Conservation (phyloP, 1,140 invertebrate genomes). For the Samia ricini region DNA sequence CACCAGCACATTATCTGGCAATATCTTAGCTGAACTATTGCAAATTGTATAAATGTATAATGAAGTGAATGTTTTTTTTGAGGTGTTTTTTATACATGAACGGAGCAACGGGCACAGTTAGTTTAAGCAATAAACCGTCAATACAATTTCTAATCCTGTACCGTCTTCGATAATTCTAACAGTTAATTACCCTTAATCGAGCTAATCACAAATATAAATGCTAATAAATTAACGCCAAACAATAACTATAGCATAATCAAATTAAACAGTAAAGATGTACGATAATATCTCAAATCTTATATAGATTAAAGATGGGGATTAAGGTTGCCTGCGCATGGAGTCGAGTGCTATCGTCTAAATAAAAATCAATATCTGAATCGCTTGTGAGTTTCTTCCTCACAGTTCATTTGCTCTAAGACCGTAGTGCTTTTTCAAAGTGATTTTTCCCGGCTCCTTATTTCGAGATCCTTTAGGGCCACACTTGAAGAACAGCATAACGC, state of each 20-base stretch:
- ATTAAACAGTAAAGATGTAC: neutral
- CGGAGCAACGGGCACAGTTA: too few relatives aligned
- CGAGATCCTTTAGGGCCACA: constrained; percentile 69
- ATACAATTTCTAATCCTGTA: too few relatives aligned
- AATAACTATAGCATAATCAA: neutral
- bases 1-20: too few relatives aligned
- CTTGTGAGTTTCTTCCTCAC: constrained; percentile 65
- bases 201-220: neutral
- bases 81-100: too few relatives aligned
- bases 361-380: constrained; percentile 73
- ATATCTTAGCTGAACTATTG: too few relatives aligned
- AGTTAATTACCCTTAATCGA: neutral
- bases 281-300: neutral
- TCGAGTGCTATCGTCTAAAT: constrained; percentile 57
- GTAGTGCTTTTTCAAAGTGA: constrained; percentile 61
- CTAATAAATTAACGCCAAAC: neutral
- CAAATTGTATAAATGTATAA: too few relatives aligned
- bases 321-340: constrained; percentile 18
- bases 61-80: too few relatives aligned
- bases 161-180: too few relatives aligned
- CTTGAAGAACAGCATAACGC: constrained; percentile 58
- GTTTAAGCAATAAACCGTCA: too few relatives aligned
- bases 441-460: constrained; percentile 61
- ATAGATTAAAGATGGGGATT: constrained; percentile 20
- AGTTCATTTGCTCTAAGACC: constrained; percentile 71